Conservation (phyloP, 2,888 invertebrate genomes). For the Horisme vitalbata region DNA sequence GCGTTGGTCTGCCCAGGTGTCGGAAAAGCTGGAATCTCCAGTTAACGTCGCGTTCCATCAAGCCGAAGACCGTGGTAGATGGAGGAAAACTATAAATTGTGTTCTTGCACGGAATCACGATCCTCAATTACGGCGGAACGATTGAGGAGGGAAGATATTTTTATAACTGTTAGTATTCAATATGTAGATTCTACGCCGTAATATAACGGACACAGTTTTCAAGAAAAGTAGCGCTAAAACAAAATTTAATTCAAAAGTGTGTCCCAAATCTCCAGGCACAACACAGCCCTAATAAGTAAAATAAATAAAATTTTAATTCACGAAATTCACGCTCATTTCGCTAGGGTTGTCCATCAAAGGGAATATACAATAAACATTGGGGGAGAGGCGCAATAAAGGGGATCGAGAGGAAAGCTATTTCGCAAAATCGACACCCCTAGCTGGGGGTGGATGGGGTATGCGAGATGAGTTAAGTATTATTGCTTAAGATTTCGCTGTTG, state of each 20-base stretch:
- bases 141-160: too few species aligned
- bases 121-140: too few species aligned
- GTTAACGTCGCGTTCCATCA: too few species aligned
- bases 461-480: constrained; percentile 13
- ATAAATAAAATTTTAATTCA: constrained; percentile 28
- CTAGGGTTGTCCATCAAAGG: constrained; percentile 38
- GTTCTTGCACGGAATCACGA: too few species aligned
- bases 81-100: too few species aligned
- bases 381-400: constrained; percentile 34
- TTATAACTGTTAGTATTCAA: too few species aligned
- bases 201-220: too few species aligned
- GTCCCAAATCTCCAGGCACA: constrained; percentile 4
- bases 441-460: constrained; percentile 16
- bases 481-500: constrained; percentile 3
- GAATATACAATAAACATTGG: constrained; percentile 38
- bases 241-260: constrained; percentile 11
- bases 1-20: too few species aligned
- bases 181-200: too few species aligned
- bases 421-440: constrained; percentile 40
- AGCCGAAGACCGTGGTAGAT: too few species aligned
- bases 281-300: constrained; percentile 7
- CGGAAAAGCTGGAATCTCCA: too few species aligned
- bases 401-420: constrained; percentile 34
- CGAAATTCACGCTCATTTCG: constrained; percentile 25
- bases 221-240: too few species aligned